Evolutionary conservation across 2,113 vertebrate species (phyloP), one percentile per base, ranked within the genome.

Genomic region (Tragelaphus buxtoni): DNA sequence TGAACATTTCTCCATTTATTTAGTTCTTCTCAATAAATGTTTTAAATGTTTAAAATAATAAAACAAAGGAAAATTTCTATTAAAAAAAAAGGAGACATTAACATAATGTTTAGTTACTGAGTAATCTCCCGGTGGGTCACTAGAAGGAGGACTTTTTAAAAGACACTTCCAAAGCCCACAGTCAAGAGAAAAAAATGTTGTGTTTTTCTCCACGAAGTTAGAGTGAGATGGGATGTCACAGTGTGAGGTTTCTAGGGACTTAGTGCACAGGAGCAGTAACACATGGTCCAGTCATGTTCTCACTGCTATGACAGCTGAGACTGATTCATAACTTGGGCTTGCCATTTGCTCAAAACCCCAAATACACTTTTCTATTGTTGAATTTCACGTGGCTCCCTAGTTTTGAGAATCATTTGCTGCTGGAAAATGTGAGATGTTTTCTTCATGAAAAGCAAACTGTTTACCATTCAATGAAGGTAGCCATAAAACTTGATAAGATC

Each of bases 351-450:
- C 39, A 90, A 35, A 89, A 69, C 28, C 58, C 32, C 45, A 79
- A 47, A 86, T 49, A 58, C 26, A 58, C 26, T 77, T 94, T 94
- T 58, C 55, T 49, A 6, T 69, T 77, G 69, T 56, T 35, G 55
- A 60, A 42, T 92, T 88, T 88, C 32, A 60, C 17, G 42, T 53
- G 69, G 35, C 51, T 65, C 18, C 61, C 58, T 84, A 3, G 61
- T 83, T 96, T 90, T 92, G n/a, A 95, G 58, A 90, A 8, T 91
- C 28, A 47, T 88, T 94, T 92, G n/a, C 72, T 94, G 65, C 85
- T 92, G 26, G 22, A 83, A 60, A 89, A 39, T 63, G 30, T n/a
- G n/a, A 76, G 20, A 3, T 63, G 12, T 94, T 96, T 94, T 90
- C 82, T 90, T 95, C 17, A 20, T 32, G 26, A 89, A 91, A 56